Conservation (phyloP, 2,888 invertebrate species). For the Cylloceria caligata region DNA sequence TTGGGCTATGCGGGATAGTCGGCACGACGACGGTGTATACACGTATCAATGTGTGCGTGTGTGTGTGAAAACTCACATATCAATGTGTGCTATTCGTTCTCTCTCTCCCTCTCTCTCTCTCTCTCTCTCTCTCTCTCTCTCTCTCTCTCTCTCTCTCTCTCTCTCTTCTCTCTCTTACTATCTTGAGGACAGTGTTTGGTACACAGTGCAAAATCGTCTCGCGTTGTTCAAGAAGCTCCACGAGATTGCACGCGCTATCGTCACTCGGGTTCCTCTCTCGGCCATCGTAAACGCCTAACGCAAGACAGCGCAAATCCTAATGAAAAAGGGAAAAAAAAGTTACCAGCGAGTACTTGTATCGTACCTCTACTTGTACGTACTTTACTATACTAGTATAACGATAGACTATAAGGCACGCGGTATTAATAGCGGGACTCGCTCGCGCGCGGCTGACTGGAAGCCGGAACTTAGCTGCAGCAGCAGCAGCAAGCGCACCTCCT, state of each 20-base stretch:
- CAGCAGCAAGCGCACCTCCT: conserved; percentile 72
- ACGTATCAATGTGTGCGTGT: too few relatives aligned
- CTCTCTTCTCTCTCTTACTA: too few relatives aligned
- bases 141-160: too few relatives aligned
- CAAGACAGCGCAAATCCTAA: conserved; percentile 10
- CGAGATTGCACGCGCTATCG: too few relatives aligned
- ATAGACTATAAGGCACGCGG: conserved; percentile 58
- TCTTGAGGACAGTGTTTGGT: too few relatives aligned
- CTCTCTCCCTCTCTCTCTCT: neutral
- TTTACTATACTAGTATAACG: neutral
- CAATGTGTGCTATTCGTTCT: neutral
- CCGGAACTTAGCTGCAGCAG: conserved; percentile 78
- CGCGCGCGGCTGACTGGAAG: conserved; percentile 78
- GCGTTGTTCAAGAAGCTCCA: neutral
- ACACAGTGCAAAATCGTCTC: too few relatives aligned
- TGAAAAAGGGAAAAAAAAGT: conserved; percentile 7
- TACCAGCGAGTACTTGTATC: conserved; percentile 4
- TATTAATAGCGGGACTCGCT: conserved; percentile 80
- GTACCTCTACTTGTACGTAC: conserved; percentile 7
- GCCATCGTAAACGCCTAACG: neutral
- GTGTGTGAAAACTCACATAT: neutral
- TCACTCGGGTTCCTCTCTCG: neutral
- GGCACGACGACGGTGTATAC: neutral
- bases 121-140: too few relatives aligned
- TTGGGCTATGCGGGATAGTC: neutral